Conservation (phyloP, 2,113 vertebrate genomes). For the Bubo bubo region DNA sequence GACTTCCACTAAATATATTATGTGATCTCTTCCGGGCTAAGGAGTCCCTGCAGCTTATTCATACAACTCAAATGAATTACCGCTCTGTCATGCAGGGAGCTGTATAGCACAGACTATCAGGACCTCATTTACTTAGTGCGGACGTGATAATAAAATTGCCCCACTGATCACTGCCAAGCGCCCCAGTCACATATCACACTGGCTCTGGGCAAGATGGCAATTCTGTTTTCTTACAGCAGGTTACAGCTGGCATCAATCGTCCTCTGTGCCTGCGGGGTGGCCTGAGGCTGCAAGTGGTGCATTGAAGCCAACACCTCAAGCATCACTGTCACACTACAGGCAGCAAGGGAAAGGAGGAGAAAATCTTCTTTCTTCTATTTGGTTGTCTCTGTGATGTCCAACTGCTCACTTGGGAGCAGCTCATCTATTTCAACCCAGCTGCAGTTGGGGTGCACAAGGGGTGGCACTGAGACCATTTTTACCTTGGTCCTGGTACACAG, state of each 20-base stretch:
- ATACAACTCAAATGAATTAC: neutral
- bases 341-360: neutral
- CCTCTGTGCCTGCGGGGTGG: neutral
- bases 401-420: neutral
- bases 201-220: neutral
- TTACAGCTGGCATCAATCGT: neutral
- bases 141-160: neutral
- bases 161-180: neutral
- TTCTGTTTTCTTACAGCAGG: neutral
- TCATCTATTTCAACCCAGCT: neutral
- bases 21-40: neutral
- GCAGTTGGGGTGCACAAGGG: fast-evolving
- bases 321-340: neutral
- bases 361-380: neutral
- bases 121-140: neutral
- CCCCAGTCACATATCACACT: neutral
- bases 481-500: neutral
- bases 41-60: neutral
- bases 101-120: neutral
- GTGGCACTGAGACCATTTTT: neutral
- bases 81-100: neutral
- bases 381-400: fast-evolving
- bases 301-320: neutral
- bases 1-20: neutral
- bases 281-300: neutral